phyloP scores from a whole-genome alignment of 2,888 invertebrate genomes.

The Prosopocoilus inquinatus region DNA sequence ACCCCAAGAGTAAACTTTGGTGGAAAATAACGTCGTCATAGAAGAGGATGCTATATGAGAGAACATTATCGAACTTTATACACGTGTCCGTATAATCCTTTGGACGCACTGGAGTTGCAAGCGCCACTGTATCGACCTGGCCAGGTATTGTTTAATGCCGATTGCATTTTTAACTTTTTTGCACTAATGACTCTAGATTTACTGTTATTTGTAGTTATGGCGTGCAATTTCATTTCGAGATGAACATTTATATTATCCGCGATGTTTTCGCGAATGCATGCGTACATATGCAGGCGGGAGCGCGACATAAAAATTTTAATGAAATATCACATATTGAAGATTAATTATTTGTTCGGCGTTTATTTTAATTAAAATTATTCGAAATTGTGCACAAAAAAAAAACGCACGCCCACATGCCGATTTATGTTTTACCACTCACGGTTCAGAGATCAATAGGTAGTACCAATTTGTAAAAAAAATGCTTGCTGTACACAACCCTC shows the following conservation, averaged over 20 bases:
- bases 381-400: too few relatives aligned
- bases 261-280: slow-evolving; percentile 8
- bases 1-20: not conserved
- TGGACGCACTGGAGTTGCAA: slow-evolving; percentile 26
- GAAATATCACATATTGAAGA: slow-evolving; percentile 7
- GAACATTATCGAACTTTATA: slow-evolving; percentile 31
- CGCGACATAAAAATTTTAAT: slow-evolving; percentile 4
- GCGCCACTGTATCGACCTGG: slow-evolving; percentile 30
- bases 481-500: too few relatives aligned
- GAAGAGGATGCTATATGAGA: slow-evolving; percentile 14
- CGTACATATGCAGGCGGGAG: not conserved
- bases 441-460: too few relatives aligned
- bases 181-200: slow-evolving; percentile 13
- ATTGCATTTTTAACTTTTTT: slow-evolving; percentile 34
- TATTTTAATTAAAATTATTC: not conserved
- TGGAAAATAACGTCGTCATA: not conserved
- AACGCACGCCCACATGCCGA: too few relatives aligned
- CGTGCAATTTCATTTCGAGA: slow-evolving; percentile 14
- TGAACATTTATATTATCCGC: slow-evolving; percentile 15
- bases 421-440: too few relatives aligned
- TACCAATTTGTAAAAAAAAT: too few relatives aligned
- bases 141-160: slow-evolving; percentile 40
- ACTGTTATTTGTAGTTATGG: slow-evolving; percentile 18
- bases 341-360: not conserved
- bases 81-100: slow-evolving; percentile 31